Evolutionary conservation across 2,797 vertebrate genomes (phyloP).

Genomic region (Argentina silus): DNA sequence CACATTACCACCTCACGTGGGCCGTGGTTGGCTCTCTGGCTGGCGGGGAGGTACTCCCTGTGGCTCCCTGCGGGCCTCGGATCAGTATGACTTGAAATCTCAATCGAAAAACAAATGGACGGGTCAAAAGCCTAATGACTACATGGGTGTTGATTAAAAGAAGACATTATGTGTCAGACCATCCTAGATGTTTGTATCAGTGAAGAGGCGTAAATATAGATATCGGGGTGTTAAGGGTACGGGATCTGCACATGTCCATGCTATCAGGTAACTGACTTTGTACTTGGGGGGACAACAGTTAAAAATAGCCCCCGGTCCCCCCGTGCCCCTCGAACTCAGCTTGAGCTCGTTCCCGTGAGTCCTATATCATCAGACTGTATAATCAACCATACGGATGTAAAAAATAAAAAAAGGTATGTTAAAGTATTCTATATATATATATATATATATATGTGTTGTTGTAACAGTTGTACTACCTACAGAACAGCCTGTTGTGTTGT

Average conservation of each 20-base stretch:
- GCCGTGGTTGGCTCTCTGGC: neutral
- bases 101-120: neutral
- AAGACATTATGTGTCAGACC: conserved; percentile 19
- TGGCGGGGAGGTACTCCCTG: neutral
- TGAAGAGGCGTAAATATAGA: conserved; percentile 70
- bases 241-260: conserved; percentile 69
- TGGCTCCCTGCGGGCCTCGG: neutral
- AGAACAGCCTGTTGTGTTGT: neutral
- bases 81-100: neutral
- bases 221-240: conserved; percentile 61
- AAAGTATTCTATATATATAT: conserved; percentile 36
- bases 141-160: neutral
- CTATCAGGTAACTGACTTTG: conserved; percentile 81
- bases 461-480: no score
- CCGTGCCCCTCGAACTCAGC: conserved; percentile 59
- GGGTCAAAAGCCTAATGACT: neutral
- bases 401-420: conserved; percentile 75
- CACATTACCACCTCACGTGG: neutral
- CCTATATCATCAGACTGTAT: conserved; percentile 65
- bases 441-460: no score
- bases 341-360: conserved; percentile 65
- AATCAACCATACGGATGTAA: conserved; percentile 63
- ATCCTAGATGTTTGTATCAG: conserved; percentile 27
- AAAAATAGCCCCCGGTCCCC: conserved; percentile 77
- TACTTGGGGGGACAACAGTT: conserved; percentile 72